Conservation (phyloP, 2,113 vertebrate genomes). For the Limanda limanda region DNA sequence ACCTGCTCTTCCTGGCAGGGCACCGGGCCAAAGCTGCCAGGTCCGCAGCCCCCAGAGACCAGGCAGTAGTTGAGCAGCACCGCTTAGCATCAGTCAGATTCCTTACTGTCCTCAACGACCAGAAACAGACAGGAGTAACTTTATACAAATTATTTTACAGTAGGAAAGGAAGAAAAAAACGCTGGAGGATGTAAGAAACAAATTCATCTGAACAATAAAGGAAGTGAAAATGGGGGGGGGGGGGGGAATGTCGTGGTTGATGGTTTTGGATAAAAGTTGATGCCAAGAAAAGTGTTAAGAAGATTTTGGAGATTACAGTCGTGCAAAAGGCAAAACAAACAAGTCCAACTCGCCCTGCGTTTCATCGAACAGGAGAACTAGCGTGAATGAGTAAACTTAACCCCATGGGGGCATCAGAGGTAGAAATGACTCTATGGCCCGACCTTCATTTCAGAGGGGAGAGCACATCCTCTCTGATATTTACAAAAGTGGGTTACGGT, state of each 20-base stretch:
- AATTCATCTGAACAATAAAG: conserved; percentile 18
- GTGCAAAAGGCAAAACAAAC: neutral
- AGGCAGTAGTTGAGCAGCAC: conserved; percentile 10
- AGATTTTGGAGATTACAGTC: neutral
- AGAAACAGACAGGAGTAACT: neutral
- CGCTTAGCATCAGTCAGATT: conserved; percentile 10
- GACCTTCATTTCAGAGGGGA: conserved; percentile 70
- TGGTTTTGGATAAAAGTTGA: neutral
- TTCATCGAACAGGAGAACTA: conserved; percentile 15
- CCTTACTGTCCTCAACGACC: conserved; percentile 27
- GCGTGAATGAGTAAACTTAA: conserved; percentile 43
- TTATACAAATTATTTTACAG: neutral
- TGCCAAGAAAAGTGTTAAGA: neutral
- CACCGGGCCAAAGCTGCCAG: conserved; percentile 33
- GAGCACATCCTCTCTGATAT: conserved; percentile 58
- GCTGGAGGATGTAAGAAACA: neutral
- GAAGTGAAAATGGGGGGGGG: conserved; percentile 39
- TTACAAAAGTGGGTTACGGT: conserved; percentile 75
- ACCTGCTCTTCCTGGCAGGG: conserved; percentile 47
- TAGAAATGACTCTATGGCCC: conserved; percentile 58
- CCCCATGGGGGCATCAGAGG: conserved; percentile 24
- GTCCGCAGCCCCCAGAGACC: neutral
- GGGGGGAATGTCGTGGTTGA: conserved; percentile 1
- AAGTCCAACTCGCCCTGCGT: neutral
- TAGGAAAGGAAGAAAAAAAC: too few relatives aligned